Base-by-base conservation (phyloP, 2,888 invertebrate genomes). In the Metallyticus violacea region DNA sequence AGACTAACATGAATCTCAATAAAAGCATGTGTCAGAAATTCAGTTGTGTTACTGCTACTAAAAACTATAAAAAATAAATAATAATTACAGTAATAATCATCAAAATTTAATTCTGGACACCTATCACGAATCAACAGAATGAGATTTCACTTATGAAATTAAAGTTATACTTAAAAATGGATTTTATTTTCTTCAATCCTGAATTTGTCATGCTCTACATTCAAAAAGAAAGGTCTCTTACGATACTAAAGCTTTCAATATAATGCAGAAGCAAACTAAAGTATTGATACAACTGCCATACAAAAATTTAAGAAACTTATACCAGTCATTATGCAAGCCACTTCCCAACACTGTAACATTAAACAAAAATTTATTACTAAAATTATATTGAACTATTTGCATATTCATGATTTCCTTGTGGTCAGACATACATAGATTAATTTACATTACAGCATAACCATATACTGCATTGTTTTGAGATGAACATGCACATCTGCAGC, bases 271-370 rank as follows among this genome's bases (percentile, higher is more conserved):
- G 40, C 40, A 40, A 62, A 30, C 9, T 2, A 2, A 15, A 62
- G 15, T 15, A 62, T 15, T 62, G 15, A 62, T 62, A 15, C 40
- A 62, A 62, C 40, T 62, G 40, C 40, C 40, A 62, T 62, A 15
- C 2, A 62, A 62, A 62, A 62, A 62, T 15, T 15, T 15, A 62
- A 62, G 22, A 62, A 62, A 89, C 87, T 83, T 85, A 88, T 89
- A 91, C 91, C 91, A 91, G 91, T 62, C 91, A 91, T 91, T 91
- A 90, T 91, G 90, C 91, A 91, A 91, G 85, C 85, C 85, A 85
- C 85, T 79, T 85, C 85, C 85, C 85, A 85, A 85, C 85, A 85
- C 87, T 81, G 40, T 62, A 62, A 62, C 40, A 62, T 62, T 15
- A 3, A 62, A 62, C 40, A 62, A 2, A 62, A 62, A 30, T 30